A percentile compares a stretch with the other conserved stretches of the same genome.
Conservation (phyloP, 2,113 vertebrate species). For the Semnopithecus entellus region DNA sequence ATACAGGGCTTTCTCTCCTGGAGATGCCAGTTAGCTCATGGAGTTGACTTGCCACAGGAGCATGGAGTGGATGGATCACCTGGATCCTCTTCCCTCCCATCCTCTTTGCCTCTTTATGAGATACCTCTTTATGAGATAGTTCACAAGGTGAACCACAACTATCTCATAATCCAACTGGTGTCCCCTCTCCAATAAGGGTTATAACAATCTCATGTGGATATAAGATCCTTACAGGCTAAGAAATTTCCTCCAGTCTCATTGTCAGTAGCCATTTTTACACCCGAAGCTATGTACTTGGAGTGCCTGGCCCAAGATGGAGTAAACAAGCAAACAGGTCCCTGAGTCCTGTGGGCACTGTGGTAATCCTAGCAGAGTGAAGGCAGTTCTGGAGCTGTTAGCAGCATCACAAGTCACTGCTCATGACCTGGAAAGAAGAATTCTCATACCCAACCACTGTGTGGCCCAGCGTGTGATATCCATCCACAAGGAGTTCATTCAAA, state of each 20-base stretch:
- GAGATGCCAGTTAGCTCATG: neutral
- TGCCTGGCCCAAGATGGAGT: neutral
- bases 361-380: neutral
- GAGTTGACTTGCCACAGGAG: neutral
- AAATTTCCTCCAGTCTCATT: neutral
- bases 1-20: neutral
- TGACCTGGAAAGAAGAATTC: neutral
- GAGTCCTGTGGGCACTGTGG: neutral
- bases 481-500: neutral
- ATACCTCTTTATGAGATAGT: too few species aligned
- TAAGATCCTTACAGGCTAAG: neutral
- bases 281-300: neutral
- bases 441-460: rapidly evolving
- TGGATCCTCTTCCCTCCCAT: neutral
- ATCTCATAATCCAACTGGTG: neutral
- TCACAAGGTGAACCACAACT: neutral
- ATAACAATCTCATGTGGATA: neutral
- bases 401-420: neutral
- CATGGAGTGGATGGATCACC: too few species aligned
- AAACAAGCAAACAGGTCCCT: neutral
- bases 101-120: neutral
- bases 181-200: neutral
- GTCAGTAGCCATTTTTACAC: neutral
- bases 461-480: too few species aligned
- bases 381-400: neutral